Evolutionary conservation across 1,140 invertebrate genomes (phyloP), one percentile per base, ranked within the genome.

Genomic region (Yoshiicerus persimilis): DNA sequence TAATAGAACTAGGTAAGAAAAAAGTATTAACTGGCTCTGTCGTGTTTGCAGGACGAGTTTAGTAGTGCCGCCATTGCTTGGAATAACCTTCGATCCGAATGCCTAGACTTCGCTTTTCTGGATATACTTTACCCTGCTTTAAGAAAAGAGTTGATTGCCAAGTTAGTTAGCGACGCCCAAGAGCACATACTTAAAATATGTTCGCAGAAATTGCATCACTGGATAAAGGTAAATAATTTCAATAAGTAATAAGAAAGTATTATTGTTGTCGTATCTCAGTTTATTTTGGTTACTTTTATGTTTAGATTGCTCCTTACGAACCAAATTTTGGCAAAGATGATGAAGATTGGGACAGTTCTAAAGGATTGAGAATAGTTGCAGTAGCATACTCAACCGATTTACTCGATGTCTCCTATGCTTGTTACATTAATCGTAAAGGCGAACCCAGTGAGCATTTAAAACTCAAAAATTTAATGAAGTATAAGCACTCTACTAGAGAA

Each of bases 11-110:
- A n/a, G n/a, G n/a, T n/a, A n/a, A n/a, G n/a, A n/a, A n/a, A n/a
- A n/a, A n/a, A n/a, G n/a, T n/a, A n/a, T n/a, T n/a, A n/a, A n/a
- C n/a, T n/a, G n/a, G n/a, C n/a, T n/a, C n/a, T n/a, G n/a, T 47
- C n/a, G 1, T 47, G 20, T 5, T 56, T 56, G 47, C 92, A 96
- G 94, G 99, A 99, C 93, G 99, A 99, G 92, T 99, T 98, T 92
- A 98, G 97, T 91, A 97, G 97, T 90, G 96, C 96, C 90, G 98
- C 99, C 0, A 96, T 99, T 92, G 96, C 98, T 88, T 99, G 99
- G 99, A 99, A 99, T 92, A 94, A 95, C 0, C 91, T 99, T 80
- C 94, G 99, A 47, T 95, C 95, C 0, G 95, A 97, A 90, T 97
- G 97, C 87, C 96, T 99, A 0, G 96, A 98, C 89, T 93, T 97